Conservation (phyloP, 2,113 vertebrate genomes). For the Pygoscelis antarcticus region DNA sequence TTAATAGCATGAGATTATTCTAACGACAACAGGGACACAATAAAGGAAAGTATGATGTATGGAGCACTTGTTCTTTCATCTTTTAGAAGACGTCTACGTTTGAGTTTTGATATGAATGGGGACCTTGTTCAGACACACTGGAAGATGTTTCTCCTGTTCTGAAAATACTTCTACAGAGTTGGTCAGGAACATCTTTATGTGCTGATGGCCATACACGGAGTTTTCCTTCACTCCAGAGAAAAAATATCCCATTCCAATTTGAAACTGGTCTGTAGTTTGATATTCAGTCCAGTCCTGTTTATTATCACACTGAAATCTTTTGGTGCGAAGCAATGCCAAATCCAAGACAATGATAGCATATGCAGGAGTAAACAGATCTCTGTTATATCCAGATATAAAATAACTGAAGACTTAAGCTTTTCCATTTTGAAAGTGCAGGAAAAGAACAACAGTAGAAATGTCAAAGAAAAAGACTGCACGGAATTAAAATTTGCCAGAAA, state of each 20-base stretch:
- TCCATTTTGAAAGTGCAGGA: neutral
- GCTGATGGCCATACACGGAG: neutral
- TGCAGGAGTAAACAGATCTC: neutral
- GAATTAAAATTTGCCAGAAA: neutral
- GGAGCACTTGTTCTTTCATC: neutral
- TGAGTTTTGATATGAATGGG: neutral
- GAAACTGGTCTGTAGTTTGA: neutral
- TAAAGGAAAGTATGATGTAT: neutral
- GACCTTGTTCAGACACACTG: neutral
- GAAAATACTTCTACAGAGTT: neutral
- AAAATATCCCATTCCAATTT: neutral
- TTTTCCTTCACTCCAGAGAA: neutral
- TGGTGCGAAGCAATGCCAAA: neutral
- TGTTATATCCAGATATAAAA: neutral
- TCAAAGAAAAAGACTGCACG: neutral
- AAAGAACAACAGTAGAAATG: neutral
- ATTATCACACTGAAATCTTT: neutral
- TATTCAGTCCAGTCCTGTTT: neutral
- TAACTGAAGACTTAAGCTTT: neutral
- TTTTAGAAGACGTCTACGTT: neutral
- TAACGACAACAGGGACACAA: neutral
- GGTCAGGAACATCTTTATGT: neutral
- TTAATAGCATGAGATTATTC: constrained; percentile 4
- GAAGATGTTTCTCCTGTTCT: neutral
- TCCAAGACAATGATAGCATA: neutral